Evolutionary conservation across 2,797 vertebrate species (phyloP), one percentile per base, ranked within the genome.

Genomic region (Helostoma temminkii): DNA sequence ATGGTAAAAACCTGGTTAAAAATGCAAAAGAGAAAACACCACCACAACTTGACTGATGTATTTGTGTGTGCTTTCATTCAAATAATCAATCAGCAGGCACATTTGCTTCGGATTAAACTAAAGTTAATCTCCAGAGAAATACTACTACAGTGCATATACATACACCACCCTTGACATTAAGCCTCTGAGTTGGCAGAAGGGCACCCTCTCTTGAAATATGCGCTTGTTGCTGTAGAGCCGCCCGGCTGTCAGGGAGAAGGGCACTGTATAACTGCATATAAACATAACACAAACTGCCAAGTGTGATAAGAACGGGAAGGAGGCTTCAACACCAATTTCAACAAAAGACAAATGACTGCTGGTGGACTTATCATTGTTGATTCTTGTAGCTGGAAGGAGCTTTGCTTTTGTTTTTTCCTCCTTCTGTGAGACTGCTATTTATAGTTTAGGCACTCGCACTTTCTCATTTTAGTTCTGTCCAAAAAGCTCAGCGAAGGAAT

Each of bases 311-410:
- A 80, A 72, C 46, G 54, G 79, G 74, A 85, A 80, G 74, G 79
- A 83, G 80, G 74, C 77, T 85, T 88, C 86, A 79, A 86, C 87
- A 81, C 53, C 67, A 77, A 80, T 88, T 89, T 76, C 56, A 70
- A 89, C 87, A 72, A 66, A 73, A 91, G 90, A 92, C 88, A 93
- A 92, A 91, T 55, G 85, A 90, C 83, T 87, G 79, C 77, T 82
- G 57, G 74, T 78, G 76, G 78, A 88, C 82, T 89, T 88, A 89
- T 90, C 88, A 54, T 76, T 54, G 80, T 73, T 53, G 68, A 85
- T 90, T 86, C 66, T 34, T 78, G 86, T 78, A 77, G 70, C 74
- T 71, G 62, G 66, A 75, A 69, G 84, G 81, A 61, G 83, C 75
- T 79, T 69, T 72, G 36, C 67, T 70, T 82, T 83, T 72, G 53